Conservation (phyloP, 2,888 invertebrate genomes). For the Endotricha flammealis region DNA sequence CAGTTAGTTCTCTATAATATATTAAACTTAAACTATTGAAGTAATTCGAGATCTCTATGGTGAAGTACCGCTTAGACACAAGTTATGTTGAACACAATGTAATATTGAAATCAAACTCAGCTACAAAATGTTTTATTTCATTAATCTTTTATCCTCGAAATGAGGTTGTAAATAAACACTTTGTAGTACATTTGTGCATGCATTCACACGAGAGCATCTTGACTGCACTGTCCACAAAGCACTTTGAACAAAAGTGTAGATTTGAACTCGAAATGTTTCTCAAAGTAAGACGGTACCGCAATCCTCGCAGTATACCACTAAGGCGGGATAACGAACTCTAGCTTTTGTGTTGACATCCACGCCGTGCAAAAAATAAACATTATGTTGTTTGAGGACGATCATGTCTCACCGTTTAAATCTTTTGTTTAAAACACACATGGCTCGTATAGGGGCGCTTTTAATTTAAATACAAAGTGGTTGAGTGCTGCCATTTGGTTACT, state of each 20-base stretch:
- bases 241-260: conserved; percentile 4
- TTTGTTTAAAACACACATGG: conserved; percentile 7
- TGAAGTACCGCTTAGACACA: no score
- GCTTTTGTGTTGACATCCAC: conserved; percentile 40
- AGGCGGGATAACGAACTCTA: conserved; percentile 35
- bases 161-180: no score
- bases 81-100: no score
- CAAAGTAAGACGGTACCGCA: neutral
- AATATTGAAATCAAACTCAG: no score
- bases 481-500: neutral
- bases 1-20: no score
- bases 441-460: neutral
- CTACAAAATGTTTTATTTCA: no score
- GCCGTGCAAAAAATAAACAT: conserved; percentile 33
- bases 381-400: conserved; percentile 23
- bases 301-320: conserved; percentile 19
- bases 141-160: no score
- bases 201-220: neutral
- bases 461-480: conserved; percentile 1
- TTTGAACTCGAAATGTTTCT: conserved; percentile 10
- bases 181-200: no score
- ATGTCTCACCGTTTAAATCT: conserved; percentile 13
- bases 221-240: neutral
- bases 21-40: no score
- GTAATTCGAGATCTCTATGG: no score